Evolutionary conservation across 2,113 vertebrate species (phyloP).

Genomic region (Ploceus nigricollis): DNA sequence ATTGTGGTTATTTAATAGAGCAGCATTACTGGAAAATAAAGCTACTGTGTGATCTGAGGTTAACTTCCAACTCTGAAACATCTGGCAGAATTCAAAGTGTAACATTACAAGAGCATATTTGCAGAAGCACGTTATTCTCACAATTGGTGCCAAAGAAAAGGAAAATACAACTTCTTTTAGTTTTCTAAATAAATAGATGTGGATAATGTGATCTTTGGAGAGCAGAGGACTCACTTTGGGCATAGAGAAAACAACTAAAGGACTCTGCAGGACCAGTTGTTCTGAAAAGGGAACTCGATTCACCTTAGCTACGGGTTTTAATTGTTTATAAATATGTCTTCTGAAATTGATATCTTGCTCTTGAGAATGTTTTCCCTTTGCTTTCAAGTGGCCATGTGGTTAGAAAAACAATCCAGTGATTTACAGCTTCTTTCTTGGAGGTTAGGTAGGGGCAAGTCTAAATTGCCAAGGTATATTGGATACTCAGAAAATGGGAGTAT

Average conservation of each 20-base stretch:
- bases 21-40: neutral
- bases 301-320: neutral
- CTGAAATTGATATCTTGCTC: neutral
- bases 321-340: neutral
- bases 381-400: neutral
- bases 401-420: neutral
- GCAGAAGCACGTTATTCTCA: neutral
- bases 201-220: neutral
- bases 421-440: neutral
- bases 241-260: neutral
- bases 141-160: neutral
- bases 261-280: neutral
- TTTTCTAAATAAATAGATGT: slow-evolving; percentile 1
- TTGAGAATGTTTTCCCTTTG: neutral
- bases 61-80: neutral
- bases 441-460: neutral
- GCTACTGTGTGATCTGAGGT: neutral
- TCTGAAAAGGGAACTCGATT: neutral
- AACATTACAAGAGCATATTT: neutral
- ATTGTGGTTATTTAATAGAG: neutral
- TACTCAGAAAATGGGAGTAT: neutral
- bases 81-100: neutral
- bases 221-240: neutral
- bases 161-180: neutral
- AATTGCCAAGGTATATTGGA: neutral